These are phyloP conservation scores for Lamellibrachia satsuma DNA, from an alignment of 2,888 invertebrate species.

Conservation along the genomic window DNA sequence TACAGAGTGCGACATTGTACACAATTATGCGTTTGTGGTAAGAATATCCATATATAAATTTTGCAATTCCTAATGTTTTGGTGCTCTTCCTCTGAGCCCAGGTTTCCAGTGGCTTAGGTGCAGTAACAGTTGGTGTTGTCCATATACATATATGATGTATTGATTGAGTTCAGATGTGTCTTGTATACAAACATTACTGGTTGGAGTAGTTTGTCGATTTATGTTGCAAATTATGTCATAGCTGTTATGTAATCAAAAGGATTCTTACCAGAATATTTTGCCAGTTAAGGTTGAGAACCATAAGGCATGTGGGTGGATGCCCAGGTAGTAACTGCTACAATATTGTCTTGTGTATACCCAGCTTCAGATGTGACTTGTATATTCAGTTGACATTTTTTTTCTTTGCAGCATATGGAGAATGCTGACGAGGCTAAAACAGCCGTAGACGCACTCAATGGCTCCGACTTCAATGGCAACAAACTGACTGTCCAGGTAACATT, in stretches of 20 bases:
- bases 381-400: conserved; percentile 19
- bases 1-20: conserved; percentile 62
- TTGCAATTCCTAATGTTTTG: not conserved
- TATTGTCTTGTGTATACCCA: not conserved
- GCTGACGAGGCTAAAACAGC: conserved; percentile 89
- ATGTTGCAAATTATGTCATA: too few species aligned
- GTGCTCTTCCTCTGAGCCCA: too few species aligned
- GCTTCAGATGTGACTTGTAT: not conserved
- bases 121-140: too few species aligned
- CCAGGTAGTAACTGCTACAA: not conserved
- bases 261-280: too few species aligned
- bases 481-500: conserved; percentile 83
- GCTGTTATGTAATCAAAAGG: too few species aligned
- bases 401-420: conserved; percentile 82
- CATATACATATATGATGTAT: too few species aligned
- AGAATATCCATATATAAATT: conserved; percentile 36
- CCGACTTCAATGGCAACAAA: conserved; percentile 88
- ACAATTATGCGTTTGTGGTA: conserved; percentile 63
- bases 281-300: too few species aligned
- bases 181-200: too few species aligned
- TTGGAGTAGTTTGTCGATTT: too few species aligned
- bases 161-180: too few species aligned
- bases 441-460: conserved; percentile 90
- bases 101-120: too few species aligned
- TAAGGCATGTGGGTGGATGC: not conserved